Percentiles rank a stretch among this genome's conserved stretches.
phyloP scores from a whole-genome alignment of 2,113 vertebrate species.

The Tympanuchus pallidicinctus region DNA sequence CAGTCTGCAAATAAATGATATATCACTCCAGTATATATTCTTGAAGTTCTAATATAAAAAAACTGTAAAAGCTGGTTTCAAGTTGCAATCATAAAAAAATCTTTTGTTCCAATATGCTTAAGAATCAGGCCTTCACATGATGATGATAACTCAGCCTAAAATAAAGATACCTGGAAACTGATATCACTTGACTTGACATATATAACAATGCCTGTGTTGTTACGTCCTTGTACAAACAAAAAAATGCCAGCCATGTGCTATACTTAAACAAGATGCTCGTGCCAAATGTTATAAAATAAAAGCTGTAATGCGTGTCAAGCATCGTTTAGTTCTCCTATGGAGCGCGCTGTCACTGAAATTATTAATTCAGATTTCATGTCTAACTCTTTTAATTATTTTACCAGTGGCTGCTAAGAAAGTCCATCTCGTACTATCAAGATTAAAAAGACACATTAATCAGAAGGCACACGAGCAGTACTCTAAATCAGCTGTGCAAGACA shows the following conservation, averaged over 20 bases:
- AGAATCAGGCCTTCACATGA: not conserved
- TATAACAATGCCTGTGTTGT: not conserved
- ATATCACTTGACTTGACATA: not conserved
- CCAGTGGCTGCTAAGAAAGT: not conserved
- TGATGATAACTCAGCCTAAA: not conserved
- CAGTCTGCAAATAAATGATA: slow-evolving; percentile 65
- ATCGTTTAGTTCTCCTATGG: not conserved
- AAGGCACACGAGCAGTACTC: not conserved
- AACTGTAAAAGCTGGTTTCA: slow-evolving; percentile 45
- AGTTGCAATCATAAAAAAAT: slow-evolving; percentile 16
- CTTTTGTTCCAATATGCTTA: not conserved
- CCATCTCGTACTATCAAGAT: not conserved
- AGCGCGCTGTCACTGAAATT: not conserved
- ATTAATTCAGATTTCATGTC: not conserved
- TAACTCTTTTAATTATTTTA: not conserved
- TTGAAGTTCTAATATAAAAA: slow-evolving; percentile 48
- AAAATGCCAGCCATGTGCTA: not conserved
- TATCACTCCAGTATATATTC: slow-evolving; percentile 28
- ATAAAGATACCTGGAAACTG: not conserved
- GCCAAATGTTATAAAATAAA: not conserved
- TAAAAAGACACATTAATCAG: not conserved
- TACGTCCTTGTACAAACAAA: not conserved
- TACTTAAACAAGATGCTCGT: not conserved
- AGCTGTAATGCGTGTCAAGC: not conserved
- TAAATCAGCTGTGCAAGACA: not conserved